A percentile compares a stretch with the other conserved stretches of the same genome.
phyloP scores from a whole-genome alignment of 1,140 invertebrate genomes.

The Palaemon carinicauda region DNA sequence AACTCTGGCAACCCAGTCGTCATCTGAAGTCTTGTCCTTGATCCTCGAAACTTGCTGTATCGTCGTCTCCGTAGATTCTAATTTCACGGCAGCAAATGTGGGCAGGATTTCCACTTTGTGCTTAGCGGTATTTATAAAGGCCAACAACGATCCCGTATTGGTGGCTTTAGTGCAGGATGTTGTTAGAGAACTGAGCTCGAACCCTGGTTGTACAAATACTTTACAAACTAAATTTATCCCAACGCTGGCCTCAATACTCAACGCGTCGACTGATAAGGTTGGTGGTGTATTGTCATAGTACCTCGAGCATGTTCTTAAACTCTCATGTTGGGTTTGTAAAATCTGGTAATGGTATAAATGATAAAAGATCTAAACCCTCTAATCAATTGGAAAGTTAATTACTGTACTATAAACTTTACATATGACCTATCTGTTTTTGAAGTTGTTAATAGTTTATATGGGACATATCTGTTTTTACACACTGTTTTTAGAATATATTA shows the following conservation, averaged over 20 bases:
- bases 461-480: too few species aligned
- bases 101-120: conserved; percentile 75
- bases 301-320: too few species aligned
- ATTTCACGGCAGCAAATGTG: conserved; percentile 75
- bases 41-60: conserved; percentile 75
- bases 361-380: too few species aligned
- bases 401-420: too few species aligned
- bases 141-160: conserved; percentile 73
- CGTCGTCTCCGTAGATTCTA: conserved; percentile 74
- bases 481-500: too few species aligned
- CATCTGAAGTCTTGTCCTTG: conserved; percentile 73
- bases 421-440: too few species aligned
- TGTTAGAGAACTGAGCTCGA: conserved; percentile 74
- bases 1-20: conserved; percentile 68
- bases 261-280: conserved; percentile 63
- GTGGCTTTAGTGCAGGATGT: conserved; percentile 74
- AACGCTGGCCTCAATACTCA: conserved; percentile 75
- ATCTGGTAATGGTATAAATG: neutral
- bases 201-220: conserved; percentile 70
- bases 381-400: too few species aligned
- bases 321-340: too few species aligned
- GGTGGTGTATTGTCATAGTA: neutral
- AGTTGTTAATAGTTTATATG: too few species aligned
- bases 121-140: conserved; percentile 79
- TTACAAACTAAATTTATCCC: conserved; percentile 77